Base-by-base conservation (phyloP, 2,888 invertebrate species). In the Campoplex nolae region DNA sequence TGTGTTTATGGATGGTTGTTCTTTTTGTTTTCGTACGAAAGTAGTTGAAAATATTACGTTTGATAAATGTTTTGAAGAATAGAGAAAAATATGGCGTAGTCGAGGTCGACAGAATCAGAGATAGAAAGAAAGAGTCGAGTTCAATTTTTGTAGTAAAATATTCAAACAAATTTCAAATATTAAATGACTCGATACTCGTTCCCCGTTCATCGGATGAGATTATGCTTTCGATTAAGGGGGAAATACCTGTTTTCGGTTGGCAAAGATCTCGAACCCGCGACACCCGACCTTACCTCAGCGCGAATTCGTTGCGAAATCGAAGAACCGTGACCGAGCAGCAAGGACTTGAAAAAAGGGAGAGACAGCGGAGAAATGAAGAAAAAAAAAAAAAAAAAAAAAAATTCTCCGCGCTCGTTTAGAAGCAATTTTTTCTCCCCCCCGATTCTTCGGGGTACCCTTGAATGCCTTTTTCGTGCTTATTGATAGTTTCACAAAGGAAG, bases 301-400 rank as follows among this genome's bases (percentile, higher is more conserved):
- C 35, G 48, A 58, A 67, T 38, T 54, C 45, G 13, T 76, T 83
- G 82, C 68, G 62, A 83, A 83, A 83, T 76, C 70, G 48, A 83
- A 68, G 9, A 56, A 45, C 76, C 51, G 32, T 68, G 82, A 73
- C 71, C 73, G 76, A 76, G 70, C 70, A 76, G 70, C 70, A 45
- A 70, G 70, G 70, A 70, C 73, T 38, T 35, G 54, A 38, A 16
- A 18, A 42, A 3, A 54, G 4, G 23, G 38, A 38, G 23, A 74
- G 56, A 51, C 28, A 56, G 23, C 42, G 74, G 74, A 58, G 58
- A 76, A 32, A 32, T 32, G 6, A 51, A 58, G 56, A 18, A 70
- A 70, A 70, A 38, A 70, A 45, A 78, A 70, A 70, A 70, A 38
- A 70, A 45, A 78, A 23, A 23, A 38, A 70, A 45, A 78, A 54